Evolutionary conservation across 2,797 vertebrate genomes (phyloP).

Genomic region (Carcharodon carcharias): DNA sequence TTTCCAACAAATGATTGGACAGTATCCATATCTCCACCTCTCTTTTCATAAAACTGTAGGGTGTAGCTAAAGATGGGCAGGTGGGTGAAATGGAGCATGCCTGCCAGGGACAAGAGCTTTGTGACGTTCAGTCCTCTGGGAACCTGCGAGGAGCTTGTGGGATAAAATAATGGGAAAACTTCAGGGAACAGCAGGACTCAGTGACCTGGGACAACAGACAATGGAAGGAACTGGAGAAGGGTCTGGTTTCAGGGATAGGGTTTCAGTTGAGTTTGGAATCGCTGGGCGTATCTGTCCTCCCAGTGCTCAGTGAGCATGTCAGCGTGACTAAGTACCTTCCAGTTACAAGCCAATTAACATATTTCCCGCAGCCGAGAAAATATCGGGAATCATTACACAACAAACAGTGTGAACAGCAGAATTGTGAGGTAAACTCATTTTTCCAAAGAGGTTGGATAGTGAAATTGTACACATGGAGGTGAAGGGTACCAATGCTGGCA

Average conservation of each 20-base stretch:
- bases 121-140: not conserved
- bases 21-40: not conserved
- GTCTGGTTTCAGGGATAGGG: not conserved
- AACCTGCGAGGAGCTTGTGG: not conserved
- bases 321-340: not conserved
- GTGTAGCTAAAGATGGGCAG: not conserved
- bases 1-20: not conserved
- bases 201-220: not conserved
- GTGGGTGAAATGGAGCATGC: not conserved
- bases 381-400: not conserved
- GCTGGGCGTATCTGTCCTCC: not conserved
- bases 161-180: not conserved
- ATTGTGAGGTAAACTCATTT: not conserved
- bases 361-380: not conserved
- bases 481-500: not conserved
- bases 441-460: not conserved
- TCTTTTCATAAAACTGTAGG: not conserved
- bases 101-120: not conserved
- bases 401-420: not conserved
- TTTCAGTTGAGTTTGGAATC: not conserved
- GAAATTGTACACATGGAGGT: not conserved
- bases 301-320: constrained; percentile 14
- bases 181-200: not conserved
- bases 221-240: not conserved
- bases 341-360: not conserved